phyloP scores from a whole-genome alignment of 2,888 invertebrate genomes.

The Hetaerina titia region DNA sequence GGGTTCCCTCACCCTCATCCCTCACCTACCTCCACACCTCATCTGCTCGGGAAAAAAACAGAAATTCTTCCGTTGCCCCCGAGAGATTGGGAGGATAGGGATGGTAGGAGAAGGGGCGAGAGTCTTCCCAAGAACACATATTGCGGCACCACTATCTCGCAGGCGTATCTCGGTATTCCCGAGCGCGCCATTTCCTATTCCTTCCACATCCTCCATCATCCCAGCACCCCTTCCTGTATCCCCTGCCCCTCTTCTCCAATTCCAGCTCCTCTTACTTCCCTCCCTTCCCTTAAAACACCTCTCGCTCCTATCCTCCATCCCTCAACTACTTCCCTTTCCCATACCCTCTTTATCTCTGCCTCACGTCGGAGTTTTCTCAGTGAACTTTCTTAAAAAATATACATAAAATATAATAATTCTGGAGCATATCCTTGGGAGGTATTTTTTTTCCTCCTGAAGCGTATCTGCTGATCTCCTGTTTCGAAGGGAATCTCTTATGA shows the following conservation, averaged over 20 bases:
- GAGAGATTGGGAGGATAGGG: background rate
- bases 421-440: no score
- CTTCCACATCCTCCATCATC: background rate
- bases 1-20: background rate
- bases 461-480: no score
- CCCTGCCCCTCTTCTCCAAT: background rate
- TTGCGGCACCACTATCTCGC: background rate
- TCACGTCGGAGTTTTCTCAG: background rate
- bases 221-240: background rate
- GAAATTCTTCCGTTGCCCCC: background rate
- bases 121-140: background rate
- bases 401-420: background rate
- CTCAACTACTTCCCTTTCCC: background rate
- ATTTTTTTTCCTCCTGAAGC: no score
- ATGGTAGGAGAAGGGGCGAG: background rate
- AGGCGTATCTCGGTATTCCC: background rate
- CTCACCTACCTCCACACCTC: background rate
- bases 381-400: background rate
- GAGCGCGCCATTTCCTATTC: constrained; percentile 10
- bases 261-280: background rate
- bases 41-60: background rate
- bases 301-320: background rate
- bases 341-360: background rate
- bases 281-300: background rate
- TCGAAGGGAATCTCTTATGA: no score